A percentile compares a stretch with the other conserved stretches of the same genome.
Evolutionary conservation across 2,797 vertebrate genomes (phyloP).

Genomic region (Crocidura indochinensis): DNA sequence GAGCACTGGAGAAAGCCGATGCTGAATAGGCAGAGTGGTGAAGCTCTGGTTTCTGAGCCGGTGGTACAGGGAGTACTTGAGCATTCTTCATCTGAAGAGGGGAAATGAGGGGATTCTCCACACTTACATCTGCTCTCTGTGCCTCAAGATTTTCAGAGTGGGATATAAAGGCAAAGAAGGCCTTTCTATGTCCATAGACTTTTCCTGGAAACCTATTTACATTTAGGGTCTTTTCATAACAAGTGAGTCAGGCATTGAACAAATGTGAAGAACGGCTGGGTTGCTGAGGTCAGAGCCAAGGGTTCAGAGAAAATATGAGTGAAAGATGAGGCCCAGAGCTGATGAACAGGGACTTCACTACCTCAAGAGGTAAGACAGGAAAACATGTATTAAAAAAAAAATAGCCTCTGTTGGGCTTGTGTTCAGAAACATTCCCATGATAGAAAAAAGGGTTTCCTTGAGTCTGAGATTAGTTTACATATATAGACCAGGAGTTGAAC

Average conservation of each 20-base stretch:
- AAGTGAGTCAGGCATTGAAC: neutral
- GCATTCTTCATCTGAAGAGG: neutral
- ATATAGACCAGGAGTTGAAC: neutral
- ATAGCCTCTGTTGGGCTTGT: neutral
- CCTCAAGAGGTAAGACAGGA: neutral
- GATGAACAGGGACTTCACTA: rapidly evolving
- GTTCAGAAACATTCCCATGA: neutral
- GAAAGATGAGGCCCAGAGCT: neutral
- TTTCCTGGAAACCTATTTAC: constrained; percentile 42
- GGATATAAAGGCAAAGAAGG: neutral
- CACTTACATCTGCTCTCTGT: neutral
- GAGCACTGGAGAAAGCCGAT: constrained; percentile 77
- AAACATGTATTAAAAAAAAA: neutral
- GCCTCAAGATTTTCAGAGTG: neutral
- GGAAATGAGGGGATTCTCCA: too few species aligned
- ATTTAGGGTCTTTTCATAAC: neutral
- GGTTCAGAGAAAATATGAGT: neutral
- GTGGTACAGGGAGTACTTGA: neutral
- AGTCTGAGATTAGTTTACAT: neutral
- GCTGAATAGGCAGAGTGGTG: constrained; percentile 70
- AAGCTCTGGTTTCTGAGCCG: constrained; percentile 71
- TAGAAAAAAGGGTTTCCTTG: neutral
- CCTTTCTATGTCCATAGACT: neutral
- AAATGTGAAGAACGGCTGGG: neutral
- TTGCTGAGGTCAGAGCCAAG: too few species aligned